Conservation (phyloP, 1,140 invertebrate genomes). For the Drosophila suzukii region DNA sequence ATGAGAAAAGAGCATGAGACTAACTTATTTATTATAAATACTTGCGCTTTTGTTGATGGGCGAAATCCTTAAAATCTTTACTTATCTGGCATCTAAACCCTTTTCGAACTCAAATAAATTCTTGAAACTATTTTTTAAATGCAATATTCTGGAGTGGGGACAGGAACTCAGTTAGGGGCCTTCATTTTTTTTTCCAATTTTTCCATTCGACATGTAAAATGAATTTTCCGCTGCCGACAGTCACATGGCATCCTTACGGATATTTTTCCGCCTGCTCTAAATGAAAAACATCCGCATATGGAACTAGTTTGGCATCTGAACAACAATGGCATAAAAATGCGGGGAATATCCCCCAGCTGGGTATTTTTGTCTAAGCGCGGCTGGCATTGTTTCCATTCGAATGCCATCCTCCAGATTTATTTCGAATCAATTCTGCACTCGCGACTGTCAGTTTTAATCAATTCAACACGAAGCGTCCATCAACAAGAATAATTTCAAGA, state of each 20-base stretch:
- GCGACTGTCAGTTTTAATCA: conserved; percentile 66
- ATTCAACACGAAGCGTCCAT: conserved; percentile 54
- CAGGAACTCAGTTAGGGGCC: conserved; percentile 47
- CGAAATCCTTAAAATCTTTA: no score
- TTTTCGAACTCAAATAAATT: neutral
- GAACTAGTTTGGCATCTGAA: conserved; percentile 35
- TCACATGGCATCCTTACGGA: conserved; percentile 9
- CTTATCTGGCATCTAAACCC: no score
- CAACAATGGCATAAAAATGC: conserved; percentile 29
- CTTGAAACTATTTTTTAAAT: conserved; percentile 15
- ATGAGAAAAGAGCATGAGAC: no score
- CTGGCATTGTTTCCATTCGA: conserved; percentile 25
- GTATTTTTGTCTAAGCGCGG: conserved; percentile 33
- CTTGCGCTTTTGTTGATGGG: no score
- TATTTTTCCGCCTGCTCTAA: conserved; percentile 31
- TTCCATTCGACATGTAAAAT: conserved; percentile 54
- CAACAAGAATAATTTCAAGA: conserved; percentile 5
- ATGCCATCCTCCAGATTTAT: conserved; percentile 11
- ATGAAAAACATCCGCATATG: conserved; percentile 54
- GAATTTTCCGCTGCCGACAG: conserved; percentile 36
- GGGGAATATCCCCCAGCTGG: conserved; percentile 1
- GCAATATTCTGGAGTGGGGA: conserved; percentile 30
- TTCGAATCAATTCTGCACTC: conserved; percentile 11
- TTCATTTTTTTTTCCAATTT: neutral
- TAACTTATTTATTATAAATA: no score